Percentiles rank a stretch among this genome's conserved stretches.
Evolutionary conservation across 2,113 vertebrate genomes (phyloP).

Genomic region (Aptenodytes patagonicus): DNA sequence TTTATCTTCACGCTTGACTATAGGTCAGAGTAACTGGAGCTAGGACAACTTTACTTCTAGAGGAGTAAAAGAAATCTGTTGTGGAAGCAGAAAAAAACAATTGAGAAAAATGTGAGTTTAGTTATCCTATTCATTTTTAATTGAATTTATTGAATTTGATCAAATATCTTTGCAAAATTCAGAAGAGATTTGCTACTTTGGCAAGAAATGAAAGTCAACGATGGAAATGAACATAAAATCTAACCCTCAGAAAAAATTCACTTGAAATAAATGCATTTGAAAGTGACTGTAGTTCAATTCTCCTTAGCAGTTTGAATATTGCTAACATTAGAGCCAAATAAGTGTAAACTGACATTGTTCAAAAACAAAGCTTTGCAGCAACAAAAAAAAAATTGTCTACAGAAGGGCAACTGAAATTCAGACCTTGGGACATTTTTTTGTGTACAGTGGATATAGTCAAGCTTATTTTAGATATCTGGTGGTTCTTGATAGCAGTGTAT

Average conservation of each 20-base stretch:
- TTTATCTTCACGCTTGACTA: neutral
- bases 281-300: neutral
- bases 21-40: neutral
- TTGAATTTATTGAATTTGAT: neutral
- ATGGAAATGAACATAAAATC: neutral
- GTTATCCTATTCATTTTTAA: neutral
- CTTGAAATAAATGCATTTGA: neutral
- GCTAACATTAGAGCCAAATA: neutral
- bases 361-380: neutral
- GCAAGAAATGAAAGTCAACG: neutral
- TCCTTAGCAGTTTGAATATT: neutral
- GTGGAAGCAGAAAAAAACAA: neutral
- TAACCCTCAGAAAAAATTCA: neutral
- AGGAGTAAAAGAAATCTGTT: neutral
- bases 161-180: neutral
- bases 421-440: neutral
- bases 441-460: neutral
- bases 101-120: neutral
- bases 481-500: neutral
- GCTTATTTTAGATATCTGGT: neutral
- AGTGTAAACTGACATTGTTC: neutral
- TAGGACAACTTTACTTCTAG: neutral
- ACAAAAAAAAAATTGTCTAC: neutral
- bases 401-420: neutral
- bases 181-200: neutral